Evolutionary conservation across 53 echinoderm and acorn worm genomes (phyloP), one percentile per base, ranked within the genome.

Genomic region (Zoroaster sp.): DNA sequence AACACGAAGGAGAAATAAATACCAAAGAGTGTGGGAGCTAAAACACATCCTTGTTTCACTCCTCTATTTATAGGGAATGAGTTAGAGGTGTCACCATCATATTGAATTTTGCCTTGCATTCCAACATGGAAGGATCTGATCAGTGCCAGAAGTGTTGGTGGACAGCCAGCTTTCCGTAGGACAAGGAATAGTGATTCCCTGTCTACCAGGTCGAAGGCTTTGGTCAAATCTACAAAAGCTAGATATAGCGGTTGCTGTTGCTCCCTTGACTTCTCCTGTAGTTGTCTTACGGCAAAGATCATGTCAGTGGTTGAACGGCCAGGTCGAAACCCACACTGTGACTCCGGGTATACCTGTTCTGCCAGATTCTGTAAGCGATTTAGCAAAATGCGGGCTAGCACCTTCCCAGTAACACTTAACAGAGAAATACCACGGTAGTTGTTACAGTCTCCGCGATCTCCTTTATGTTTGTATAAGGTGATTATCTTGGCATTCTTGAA

Each of bases 401-500:
- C 12, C 15, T 47, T 47, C 15, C 47, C 47, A 3, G 47, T 47
- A 17, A 47, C 47, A 47, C 47, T 47, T 17, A 47, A 4, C 12
- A 47, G 47, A 47, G 71, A 33, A 35, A 71, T 71, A 71, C 38
- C 71, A 33, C 71, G 5, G 71, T 71, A 71, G 9, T 71, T 71
- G 34, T 71, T 71, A 4, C 71, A 71, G 71, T 37, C 71, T 3
- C 71, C 52, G 12, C 47, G 37, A 32, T 74, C 91, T 65, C 91
- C 76, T n/a, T n/a, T n/a, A n/a, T n/a, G n/a, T n/a, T n/a, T n/a
- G n/a, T n/a, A n/a, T n/a, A n/a, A n/a, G n/a, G n/a, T 32, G n/a
- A 54, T 66, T 35, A 85, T 83, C n/a, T 85, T 83, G 4, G 90
- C 83, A 65, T 74, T 74, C 41, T 40, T 73, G 40, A 90, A 49